Conservation (phyloP, 2,797 vertebrate species). For the Macrochelys suwanniensis region DNA sequence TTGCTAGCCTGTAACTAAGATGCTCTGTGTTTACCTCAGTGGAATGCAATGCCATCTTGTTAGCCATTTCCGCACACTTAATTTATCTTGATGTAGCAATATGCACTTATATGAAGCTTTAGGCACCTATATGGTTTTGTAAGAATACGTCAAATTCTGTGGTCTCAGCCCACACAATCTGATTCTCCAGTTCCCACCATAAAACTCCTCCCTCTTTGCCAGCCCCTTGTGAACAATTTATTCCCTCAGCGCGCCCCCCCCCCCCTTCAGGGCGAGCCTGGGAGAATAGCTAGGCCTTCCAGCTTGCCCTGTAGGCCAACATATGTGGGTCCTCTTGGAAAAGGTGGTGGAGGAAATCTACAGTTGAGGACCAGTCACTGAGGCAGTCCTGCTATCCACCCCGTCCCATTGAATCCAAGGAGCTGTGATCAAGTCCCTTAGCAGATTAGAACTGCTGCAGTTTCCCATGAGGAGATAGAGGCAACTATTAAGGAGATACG, state of each 20-base stretch:
- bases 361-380: background rate
- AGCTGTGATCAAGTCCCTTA: background rate
- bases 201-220: background rate
- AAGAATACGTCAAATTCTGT: background rate
- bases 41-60: background rate
- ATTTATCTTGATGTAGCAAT: background rate
- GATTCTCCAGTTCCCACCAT: background rate
- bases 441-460: background rate
- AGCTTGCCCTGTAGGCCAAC: background rate
- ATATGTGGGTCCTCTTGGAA: background rate
- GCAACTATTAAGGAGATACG: fast-evolving
- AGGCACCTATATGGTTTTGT: background rate
- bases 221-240: background rate
- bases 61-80: background rate
- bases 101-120: background rate
- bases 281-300: background rate
- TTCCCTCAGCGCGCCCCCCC: background rate
- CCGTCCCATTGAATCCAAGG: background rate
- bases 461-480: background rate
- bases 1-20: background rate
- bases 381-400: background rate
- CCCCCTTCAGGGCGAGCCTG: background rate
- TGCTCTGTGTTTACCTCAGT: background rate
- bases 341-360: background rate
- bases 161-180: background rate